Evolutionary conservation across 2,113 vertebrate genomes (phyloP).

Genomic region (Isurus oxyrinchus): DNA sequence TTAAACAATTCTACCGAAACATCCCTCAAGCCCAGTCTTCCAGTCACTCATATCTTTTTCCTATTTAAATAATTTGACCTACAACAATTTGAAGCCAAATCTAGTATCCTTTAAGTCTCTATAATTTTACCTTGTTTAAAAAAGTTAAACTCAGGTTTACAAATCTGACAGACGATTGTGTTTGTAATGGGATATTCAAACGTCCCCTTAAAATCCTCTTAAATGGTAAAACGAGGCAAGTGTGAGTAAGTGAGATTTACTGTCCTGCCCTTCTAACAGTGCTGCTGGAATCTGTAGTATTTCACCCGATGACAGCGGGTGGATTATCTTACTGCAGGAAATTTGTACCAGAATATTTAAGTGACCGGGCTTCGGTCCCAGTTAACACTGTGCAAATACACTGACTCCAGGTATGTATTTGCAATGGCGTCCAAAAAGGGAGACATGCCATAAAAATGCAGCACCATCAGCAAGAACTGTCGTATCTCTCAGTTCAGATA

Average conservation of each 20-base stretch:
- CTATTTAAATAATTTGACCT: background rate
- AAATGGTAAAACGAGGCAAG: background rate
- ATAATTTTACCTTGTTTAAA: background rate
- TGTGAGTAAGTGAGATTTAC: background rate
- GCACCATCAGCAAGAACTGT: background rate
- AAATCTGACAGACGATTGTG: background rate
- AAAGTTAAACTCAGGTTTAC: constrained; percentile 10
- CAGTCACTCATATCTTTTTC: background rate
- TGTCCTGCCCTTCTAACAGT: background rate
- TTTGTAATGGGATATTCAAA: background rate
- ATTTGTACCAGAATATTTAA: background rate
- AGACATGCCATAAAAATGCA: background rate
- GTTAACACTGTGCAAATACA: background rate
- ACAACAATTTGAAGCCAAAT: background rate
- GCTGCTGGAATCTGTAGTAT: background rate
- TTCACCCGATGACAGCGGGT: background rate
- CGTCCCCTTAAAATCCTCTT: background rate
- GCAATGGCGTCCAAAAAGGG: background rate
- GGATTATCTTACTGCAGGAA: background rate
- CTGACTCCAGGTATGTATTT: background rate
- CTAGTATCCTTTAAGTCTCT: background rate
- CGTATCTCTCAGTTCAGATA: background rate
- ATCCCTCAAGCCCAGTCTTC: background rate
- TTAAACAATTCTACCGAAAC: background rate
- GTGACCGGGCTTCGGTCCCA: background rate